Evolutionary conservation across 1,140 invertebrate species (phyloP).

Genomic region (Drosophila ercepeae): DNA sequence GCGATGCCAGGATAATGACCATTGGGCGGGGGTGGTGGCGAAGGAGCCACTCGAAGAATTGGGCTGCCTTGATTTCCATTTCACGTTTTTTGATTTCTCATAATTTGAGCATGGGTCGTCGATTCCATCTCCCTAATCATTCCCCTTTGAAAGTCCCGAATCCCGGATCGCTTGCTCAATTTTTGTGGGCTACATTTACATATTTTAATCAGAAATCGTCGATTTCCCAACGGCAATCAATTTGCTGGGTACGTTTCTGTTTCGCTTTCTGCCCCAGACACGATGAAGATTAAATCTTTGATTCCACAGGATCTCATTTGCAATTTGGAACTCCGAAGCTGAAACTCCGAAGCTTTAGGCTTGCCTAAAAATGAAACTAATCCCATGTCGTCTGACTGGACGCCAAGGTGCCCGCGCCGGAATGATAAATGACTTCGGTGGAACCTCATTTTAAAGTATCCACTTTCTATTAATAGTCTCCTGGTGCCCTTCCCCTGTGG

Average conservation of each 20-base stretch:
- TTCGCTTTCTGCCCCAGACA: slow-evolving; percentile 8
- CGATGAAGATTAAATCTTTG: slow-evolving; percentile 6
- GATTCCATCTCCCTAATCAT: slow-evolving; percentile 16
- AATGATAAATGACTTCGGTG: slow-evolving; percentile 43
- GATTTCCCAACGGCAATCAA: slow-evolving; percentile 34
- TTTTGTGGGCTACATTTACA: slow-evolving; percentile 28
- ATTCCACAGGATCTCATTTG: slow-evolving; percentile 6
- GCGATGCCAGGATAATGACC: slow-evolving; percentile 30
- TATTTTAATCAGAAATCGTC: slow-evolving; percentile 38
- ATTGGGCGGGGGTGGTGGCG: background rate
- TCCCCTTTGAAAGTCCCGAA: slow-evolving; percentile 14
- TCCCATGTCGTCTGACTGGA: slow-evolving; percentile 3
- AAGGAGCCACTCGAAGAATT: slow-evolving; percentile 16
- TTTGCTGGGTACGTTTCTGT: slow-evolving; percentile 5
- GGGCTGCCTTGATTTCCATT: slow-evolving; percentile 27
- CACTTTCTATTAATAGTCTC: slow-evolving; percentile 24
- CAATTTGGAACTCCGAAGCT: slow-evolving; percentile 5
- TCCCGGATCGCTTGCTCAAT: slow-evolving; percentile 12
- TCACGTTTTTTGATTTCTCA: slow-evolving; percentile 53
- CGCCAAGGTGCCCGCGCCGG: background rate
- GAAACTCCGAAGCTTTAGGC: slow-evolving; percentile 12
- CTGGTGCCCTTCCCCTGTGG: background rate
- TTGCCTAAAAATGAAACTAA: background rate
- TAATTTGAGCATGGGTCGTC: slow-evolving; percentile 39
- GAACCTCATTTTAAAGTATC: slow-evolving; percentile 8